Evolutionary conservation across 2,888 invertebrate species (phyloP).

Genomic region (Drosophila nigricruria): DNA sequence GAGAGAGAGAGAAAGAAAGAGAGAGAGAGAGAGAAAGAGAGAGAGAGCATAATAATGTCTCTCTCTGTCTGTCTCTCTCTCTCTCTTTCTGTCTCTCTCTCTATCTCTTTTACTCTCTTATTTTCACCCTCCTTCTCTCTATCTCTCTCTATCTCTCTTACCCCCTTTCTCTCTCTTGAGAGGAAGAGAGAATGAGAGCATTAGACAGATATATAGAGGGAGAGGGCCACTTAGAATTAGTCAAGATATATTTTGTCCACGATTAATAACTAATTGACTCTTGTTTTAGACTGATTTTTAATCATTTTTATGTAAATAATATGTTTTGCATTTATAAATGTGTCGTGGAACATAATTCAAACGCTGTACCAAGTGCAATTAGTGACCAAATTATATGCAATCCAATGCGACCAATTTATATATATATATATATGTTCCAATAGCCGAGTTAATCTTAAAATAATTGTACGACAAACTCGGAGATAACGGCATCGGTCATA

Average conservation of each 20-base stretch:
- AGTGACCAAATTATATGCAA: neutral
- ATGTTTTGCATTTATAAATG: neutral
- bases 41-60: no score
- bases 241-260: neutral
- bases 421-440: neutral
- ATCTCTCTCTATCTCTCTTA: no score
- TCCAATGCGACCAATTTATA: neutral
- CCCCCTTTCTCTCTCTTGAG: no score
- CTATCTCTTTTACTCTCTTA: no score
- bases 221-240: neutral
- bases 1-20: neutral
- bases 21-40: neutral
- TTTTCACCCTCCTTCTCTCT: no score
- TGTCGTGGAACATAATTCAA: neutral
- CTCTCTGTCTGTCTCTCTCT: no score
- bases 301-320: neutral
- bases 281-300: neutral
- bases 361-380: neutral
- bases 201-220: no score
- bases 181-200: neutral
- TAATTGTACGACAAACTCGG: slow-evolving; percentile 88
- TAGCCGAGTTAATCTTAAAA: neutral
- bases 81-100: no score
- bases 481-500: slow-evolving; percentile 92
- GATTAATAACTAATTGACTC: neutral